phyloP scores from a whole-genome alignment of 2,888 invertebrate genomes.

The Trichacis sp. region DNA sequence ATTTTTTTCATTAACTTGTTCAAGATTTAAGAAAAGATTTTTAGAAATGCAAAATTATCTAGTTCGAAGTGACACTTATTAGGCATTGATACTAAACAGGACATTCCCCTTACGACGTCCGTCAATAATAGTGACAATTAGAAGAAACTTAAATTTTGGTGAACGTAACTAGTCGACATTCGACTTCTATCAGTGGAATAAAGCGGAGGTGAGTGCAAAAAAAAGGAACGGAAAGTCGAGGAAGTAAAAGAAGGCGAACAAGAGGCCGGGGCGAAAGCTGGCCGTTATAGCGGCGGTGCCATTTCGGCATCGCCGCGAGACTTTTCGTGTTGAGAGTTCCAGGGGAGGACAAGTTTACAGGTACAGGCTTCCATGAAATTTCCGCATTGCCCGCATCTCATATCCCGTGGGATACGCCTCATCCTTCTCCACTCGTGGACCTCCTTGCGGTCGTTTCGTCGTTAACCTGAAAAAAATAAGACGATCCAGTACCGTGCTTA shows the following conservation, averaged over 20 bases:
- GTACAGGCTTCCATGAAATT: constrained; percentile 54
- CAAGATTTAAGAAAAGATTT: too few species aligned
- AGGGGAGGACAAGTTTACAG: constrained; percentile 36
- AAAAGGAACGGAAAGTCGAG: constrained; percentile 20
- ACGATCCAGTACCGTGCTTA: constrained; percentile 15
- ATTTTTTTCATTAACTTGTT: too few species aligned
- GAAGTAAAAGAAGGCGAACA: constrained; percentile 44
- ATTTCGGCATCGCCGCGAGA: constrained; percentile 41
- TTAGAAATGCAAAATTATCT: too few species aligned
- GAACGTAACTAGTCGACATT: too few species aligned
- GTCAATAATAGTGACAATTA: too few species aligned
- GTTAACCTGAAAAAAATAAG: constrained; percentile 36
- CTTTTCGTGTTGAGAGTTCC: constrained; percentile 40
- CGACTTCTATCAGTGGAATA: constrained; percentile 38
- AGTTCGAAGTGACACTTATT: too few species aligned
- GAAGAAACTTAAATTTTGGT: too few species aligned
- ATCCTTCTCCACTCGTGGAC: constrained; percentile 36
- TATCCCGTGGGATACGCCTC: constrained; percentile 58
- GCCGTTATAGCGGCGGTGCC: constrained; percentile 35
- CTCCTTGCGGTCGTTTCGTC: constrained; percentile 29
- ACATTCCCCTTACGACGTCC: too few species aligned
- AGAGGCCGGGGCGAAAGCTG: constrained; percentile 43
- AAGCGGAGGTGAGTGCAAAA: constrained; percentile 30
- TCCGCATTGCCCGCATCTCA: constrained; percentile 57
- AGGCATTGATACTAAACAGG: too few species aligned